Evolutionary conservation across 2,888 invertebrate genomes (phyloP), one percentile per base, ranked within the genome.

Genomic region (Rapana venosa): DNA sequence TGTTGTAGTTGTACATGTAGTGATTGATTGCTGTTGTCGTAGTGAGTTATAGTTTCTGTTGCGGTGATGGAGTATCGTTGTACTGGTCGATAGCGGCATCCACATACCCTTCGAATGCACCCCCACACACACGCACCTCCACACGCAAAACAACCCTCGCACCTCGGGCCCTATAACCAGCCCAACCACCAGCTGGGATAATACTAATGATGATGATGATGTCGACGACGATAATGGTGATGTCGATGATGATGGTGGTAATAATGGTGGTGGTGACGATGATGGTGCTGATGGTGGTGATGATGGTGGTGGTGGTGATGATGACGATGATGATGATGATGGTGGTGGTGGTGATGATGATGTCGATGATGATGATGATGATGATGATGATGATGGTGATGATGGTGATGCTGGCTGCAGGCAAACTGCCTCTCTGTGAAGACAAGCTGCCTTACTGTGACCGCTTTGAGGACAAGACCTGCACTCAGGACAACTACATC

Each of bases 401-500:
- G 11, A 70, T 70, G 74, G 26, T 74, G 74, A 47, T n/a, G 35
- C 1, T 15, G 5, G 36, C 26, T 86, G 61, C 61, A 86, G 86
- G 86, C 86, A 86, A 86, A 26, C 32, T 86, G 17, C 61, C 86
- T 11, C 74, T 56, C 26, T 90, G 90, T 66, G 88, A 74, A 26
- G 90, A 90, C 77, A 35, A 88, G 70, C 47, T 90, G 83, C 36
- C 61, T 6, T 90, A 88, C 88, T 90, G 90, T 84, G 22, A 35
- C 32, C 90, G 87, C 74, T 90, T 87, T 32, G 85, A 84, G 56
- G 47, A 66, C 20, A 30, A 30, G 32, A 74, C 77, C 11, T 90
- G 90, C 36, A 74, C 32, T 13, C 56, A 30, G 30, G 30, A 61
- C 6, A 83, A 47, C 83, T 90, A 74, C 85, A 4, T 8, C 36